phyloP scores from a whole-genome alignment of 2,797 vertebrate genomes.

The Apogon hyalosoma region DNA sequence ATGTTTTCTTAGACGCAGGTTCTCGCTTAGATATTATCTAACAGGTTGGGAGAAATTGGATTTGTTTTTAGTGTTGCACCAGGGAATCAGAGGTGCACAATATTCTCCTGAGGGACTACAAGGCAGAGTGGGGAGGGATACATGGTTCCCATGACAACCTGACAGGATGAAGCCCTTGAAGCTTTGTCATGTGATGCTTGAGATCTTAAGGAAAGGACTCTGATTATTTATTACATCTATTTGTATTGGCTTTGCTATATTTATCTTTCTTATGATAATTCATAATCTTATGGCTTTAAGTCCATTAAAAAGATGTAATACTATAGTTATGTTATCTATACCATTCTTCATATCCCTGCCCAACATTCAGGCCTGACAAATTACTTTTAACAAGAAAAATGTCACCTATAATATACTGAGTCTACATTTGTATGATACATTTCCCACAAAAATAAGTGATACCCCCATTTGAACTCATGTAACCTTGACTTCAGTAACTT shows the following conservation, averaged over 20 bases:
- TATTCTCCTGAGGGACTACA: constrained; percentile 88
- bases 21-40: constrained; percentile 43
- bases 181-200: constrained; percentile 88
- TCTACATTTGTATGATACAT: neutral
- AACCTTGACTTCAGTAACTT: constrained; percentile 12
- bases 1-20: constrained; percentile 19
- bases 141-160: constrained; percentile 92
- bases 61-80: constrained; percentile 62
- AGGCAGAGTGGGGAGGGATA: constrained; percentile 85
- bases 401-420: neutral
- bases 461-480: neutral
- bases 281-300: neutral
- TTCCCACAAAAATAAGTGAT: constrained; percentile 5
- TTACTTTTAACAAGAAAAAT: neutral
- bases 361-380: neutral
- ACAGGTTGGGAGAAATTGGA: constrained; percentile 46
- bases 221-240: constrained; percentile 37
- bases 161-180: constrained; percentile 90
- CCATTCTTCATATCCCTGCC: neutral
- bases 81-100: constrained; percentile 79
- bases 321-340: neutral
- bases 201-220: constrained; percentile 85
- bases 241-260: neutral
- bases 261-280: constrained; percentile 6
- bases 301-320: neutral